phyloP scores from a whole-genome alignment of 2,113 vertebrate genomes.

The Noturus placidus region DNA sequence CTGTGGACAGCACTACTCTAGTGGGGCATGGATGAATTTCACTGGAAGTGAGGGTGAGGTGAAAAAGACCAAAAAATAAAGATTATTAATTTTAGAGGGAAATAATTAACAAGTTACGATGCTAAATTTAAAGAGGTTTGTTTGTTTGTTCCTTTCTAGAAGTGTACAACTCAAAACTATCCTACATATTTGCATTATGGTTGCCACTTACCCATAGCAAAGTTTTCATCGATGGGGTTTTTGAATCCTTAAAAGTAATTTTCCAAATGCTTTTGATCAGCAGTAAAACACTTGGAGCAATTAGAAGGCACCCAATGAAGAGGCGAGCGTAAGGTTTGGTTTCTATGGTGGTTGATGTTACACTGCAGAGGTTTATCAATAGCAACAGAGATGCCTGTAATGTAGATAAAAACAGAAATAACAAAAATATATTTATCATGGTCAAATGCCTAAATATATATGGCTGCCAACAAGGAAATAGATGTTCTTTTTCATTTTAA shows the following conservation, averaged over 20 bases:
- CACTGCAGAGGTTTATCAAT: conserved; percentile 43
- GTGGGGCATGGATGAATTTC: neutral
- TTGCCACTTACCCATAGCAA: conserved; percentile 51
- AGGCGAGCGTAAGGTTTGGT: conserved; percentile 46
- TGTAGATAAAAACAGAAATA: conserved; percentile 7
- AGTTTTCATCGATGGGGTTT: conserved; percentile 38
- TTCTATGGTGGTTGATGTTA: conserved; percentile 11
- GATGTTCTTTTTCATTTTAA: neutral
- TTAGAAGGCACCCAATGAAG: conserved; percentile 41
- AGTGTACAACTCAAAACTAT: neutral
- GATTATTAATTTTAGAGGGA: neutral
- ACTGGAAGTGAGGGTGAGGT: neutral
- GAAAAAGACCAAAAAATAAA: neutral
- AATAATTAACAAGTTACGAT: too few species aligned
- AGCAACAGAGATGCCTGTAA: conserved; percentile 53
- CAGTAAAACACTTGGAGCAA: conserved; percentile 48
- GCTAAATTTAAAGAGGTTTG: neutral
- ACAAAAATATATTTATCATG: neutral
- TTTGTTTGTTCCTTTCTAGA: neutral
- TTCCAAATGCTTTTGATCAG: conserved; percentile 55
- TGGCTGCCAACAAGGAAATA: neutral
- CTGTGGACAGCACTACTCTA: neutral
- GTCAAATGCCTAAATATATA: neutral
- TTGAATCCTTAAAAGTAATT: conserved; percentile 56
- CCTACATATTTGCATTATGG: neutral